Evolutionary conservation across 2,113 vertebrate species (phyloP).

Genomic region (Pterocles orientalis): DNA sequence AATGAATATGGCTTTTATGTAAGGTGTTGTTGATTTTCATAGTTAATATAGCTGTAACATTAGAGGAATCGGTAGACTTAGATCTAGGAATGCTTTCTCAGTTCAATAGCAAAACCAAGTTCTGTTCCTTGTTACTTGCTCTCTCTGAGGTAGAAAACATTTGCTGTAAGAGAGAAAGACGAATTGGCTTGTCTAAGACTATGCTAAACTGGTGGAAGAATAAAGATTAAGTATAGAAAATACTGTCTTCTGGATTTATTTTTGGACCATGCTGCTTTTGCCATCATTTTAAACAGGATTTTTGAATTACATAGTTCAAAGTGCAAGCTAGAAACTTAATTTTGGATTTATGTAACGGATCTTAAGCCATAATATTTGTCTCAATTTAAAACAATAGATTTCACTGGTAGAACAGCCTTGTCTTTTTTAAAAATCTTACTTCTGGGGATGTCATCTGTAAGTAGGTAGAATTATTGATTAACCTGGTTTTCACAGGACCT

Average conservation of each 20-base stretch:
- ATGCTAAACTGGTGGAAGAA: background rate
- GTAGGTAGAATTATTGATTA: background rate
- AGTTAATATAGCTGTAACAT: background rate
- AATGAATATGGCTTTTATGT: background rate
- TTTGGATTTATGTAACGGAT: background rate
- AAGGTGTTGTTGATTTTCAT: background rate
- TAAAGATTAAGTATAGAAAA: background rate
- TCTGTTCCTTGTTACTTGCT: background rate
- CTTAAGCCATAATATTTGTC: background rate
- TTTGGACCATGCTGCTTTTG: background rate
- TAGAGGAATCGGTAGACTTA: background rate
- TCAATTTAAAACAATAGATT: background rate
- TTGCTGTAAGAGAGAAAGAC: background rate
- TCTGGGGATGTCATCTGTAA: background rate
- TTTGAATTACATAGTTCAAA: background rate
- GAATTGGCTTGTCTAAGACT: background rate
- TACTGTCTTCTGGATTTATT: background rate
- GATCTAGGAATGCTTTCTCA: background rate
- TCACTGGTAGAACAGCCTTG: background rate
- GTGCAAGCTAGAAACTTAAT: background rate
- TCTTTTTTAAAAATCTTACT: background rate
- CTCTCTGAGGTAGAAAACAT: background rate
- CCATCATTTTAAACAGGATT: background rate
- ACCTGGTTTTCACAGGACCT: background rate
- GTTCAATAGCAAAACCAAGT: background rate